Percentiles rank a stretch among this genome's conserved stretches.
Conservation (phyloP, 2,797 vertebrate genomes). For the Gorsachius magnificus region DNA sequence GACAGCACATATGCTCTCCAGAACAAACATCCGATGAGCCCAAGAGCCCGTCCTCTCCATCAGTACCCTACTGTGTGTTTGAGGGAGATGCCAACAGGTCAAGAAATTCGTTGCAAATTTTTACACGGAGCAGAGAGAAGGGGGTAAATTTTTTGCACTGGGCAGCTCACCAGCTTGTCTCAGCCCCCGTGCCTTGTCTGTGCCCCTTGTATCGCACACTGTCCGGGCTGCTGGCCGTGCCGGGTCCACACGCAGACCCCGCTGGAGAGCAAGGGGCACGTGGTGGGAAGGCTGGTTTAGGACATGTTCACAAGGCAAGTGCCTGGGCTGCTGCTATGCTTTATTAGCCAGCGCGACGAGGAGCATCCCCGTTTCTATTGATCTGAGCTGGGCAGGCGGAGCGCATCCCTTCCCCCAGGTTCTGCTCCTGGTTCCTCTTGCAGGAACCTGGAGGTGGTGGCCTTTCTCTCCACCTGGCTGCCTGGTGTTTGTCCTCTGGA, state of each 20-base stretch:
- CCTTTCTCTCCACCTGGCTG: not conserved
- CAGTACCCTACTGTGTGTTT: not conserved
- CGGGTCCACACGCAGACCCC: not conserved
- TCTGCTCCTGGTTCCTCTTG: not conserved
- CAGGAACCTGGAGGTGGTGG: not conserved
- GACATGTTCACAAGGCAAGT: not conserved
- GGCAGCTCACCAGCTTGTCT: not conserved
- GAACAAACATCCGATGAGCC: not conserved
- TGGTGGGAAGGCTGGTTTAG: not conserved
- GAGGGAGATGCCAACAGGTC: not conserved
- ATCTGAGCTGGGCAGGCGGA: not conserved
- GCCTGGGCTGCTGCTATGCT: not conserved
- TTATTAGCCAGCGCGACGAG: rapidly evolving
- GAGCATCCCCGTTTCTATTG: not conserved
- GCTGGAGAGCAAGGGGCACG: not conserved
- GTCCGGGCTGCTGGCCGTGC: not conserved
- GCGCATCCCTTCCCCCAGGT: not conserved
- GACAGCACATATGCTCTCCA: not conserved
- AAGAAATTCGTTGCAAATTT: not conserved
- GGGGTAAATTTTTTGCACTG: not conserved
- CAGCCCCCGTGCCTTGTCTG: not conserved
- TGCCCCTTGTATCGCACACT: rapidly evolving
- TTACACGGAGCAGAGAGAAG: not conserved
- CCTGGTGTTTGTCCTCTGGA: not conserved
- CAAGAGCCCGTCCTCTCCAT: not conserved